Conservation (phyloP, 1,140 invertebrate genomes). For the Cherax quadricarinatus region DNA sequence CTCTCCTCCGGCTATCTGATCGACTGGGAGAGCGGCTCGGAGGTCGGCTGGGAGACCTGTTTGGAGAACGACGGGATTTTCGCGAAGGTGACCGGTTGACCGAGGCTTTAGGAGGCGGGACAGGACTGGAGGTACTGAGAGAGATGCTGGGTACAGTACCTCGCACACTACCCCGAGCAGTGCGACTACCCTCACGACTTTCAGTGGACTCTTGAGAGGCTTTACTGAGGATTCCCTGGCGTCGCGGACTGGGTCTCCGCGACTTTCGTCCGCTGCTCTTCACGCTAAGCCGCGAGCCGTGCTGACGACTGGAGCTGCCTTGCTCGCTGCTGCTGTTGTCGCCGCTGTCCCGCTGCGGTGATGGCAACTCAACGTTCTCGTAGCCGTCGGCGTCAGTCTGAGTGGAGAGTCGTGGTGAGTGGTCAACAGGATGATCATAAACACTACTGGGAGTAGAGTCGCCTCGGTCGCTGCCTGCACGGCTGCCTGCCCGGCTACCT, state of each 20-base stretch:
- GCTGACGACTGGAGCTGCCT: slow-evolving; percentile 50
- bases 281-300: slow-evolving; percentile 58
- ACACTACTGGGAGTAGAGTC: slow-evolving; percentile 63
- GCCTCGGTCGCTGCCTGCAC: slow-evolving; percentile 46
- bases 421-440: slow-evolving; percentile 58
- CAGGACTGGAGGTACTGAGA: slow-evolving; percentile 60
- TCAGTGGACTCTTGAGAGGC: slow-evolving; percentile 51
- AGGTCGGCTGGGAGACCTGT: slow-evolving; percentile 57
- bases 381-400: slow-evolving; percentile 65
- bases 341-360: slow-evolving; percentile 59
- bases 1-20: slow-evolving; percentile 47
- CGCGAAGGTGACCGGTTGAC: slow-evolving; percentile 57
- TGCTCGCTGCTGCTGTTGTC: slow-evolving; percentile 66
- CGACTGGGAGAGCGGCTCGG: slow-evolving; percentile 60
- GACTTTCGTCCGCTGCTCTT: slow-evolving; percentile 58
- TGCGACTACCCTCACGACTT: slow-evolving; percentile 32
- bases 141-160: slow-evolving; percentile 56
- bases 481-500: slow-evolving; percentile 48
- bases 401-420: slow-evolving; percentile 43
- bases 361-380: slow-evolving; percentile 62
- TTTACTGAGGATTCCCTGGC: slow-evolving; percentile 46
- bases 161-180: slow-evolving; percentile 26
- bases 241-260: slow-evolving; percentile 50
- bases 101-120: slow-evolving; percentile 51
- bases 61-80: slow-evolving; percentile 63